phyloP scores from a whole-genome alignment of 2,113 vertebrate genomes.

The Microcebus griseorufus region DNA sequence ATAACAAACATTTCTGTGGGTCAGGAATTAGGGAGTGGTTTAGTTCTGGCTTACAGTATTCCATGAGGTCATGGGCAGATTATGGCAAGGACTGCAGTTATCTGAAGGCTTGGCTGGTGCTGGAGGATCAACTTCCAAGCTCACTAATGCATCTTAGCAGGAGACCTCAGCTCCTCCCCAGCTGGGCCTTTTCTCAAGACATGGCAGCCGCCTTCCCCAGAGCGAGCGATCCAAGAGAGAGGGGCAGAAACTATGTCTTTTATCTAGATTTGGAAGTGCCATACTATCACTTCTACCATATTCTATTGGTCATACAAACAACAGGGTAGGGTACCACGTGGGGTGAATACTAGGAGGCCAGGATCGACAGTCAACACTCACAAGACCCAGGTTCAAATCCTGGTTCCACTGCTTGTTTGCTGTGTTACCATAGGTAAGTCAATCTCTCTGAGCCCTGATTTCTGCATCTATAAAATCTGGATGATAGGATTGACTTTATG shows the following conservation, averaged over 20 bases:
- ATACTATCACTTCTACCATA: background rate
- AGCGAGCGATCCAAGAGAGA: background rate
- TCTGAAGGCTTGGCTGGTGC: background rate
- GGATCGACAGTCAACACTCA: background rate
- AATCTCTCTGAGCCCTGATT: background rate
- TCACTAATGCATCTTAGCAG: background rate
- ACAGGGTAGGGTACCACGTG: background rate
- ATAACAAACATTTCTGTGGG: background rate
- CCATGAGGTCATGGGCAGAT: background rate
- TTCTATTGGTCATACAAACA: too few species aligned
- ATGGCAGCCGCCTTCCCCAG: background rate
- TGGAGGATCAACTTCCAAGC: background rate
- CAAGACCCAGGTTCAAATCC: background rate
- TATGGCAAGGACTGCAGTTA: background rate
- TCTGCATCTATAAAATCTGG: background rate
- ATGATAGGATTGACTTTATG: background rate
- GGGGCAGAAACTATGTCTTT: background rate
- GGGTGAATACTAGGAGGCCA: background rate
- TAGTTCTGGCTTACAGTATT: background rate
- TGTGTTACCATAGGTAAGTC: background rate
- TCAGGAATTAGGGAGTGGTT: background rate
- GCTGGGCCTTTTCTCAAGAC: background rate
- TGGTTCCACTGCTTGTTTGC: slow-evolving; percentile 5
- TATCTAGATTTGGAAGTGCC: background rate
- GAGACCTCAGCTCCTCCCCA: background rate